phyloP scores from a whole-genome alignment of 2,797 vertebrate species.

The Prunella strophiata region DNA sequence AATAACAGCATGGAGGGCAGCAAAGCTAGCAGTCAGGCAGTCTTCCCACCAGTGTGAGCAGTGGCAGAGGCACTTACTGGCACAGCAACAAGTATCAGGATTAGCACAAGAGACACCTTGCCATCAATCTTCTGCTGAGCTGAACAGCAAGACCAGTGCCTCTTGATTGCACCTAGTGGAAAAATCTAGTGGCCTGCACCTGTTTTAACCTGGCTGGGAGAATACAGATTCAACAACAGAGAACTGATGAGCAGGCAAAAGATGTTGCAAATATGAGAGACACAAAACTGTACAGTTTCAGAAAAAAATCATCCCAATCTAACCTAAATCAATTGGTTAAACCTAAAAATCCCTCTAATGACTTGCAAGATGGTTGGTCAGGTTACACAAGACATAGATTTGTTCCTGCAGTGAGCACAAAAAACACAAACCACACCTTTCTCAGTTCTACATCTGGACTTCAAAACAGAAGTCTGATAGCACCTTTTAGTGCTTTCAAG shows the following conservation, averaged over 20 bases:
- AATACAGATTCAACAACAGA: not conserved
- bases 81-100: not conserved
- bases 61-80: not conserved
- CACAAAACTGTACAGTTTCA: not conserved
- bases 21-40: not conserved
- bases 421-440: not conserved
- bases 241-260: not conserved
- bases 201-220: not conserved
- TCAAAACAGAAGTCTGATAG: not conserved
- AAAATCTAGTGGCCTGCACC: not conserved
- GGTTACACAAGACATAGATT: not conserved
- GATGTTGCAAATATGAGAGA: accelerated
- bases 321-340: not conserved
- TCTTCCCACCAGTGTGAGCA: not conserved
- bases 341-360: accelerated
- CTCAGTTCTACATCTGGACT: not conserved
- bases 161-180: not conserved
- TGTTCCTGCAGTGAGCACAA: not conserved
- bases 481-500: not conserved
- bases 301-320: not conserved
- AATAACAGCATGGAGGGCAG: not conserved
- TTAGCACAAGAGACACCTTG: not conserved
- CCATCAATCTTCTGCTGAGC: not conserved
- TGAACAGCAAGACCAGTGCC: not conserved
- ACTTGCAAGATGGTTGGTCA: not conserved